Base-by-base conservation (phyloP, 1,140 invertebrate species). In the Lepidotrigona ventralis region DNA sequence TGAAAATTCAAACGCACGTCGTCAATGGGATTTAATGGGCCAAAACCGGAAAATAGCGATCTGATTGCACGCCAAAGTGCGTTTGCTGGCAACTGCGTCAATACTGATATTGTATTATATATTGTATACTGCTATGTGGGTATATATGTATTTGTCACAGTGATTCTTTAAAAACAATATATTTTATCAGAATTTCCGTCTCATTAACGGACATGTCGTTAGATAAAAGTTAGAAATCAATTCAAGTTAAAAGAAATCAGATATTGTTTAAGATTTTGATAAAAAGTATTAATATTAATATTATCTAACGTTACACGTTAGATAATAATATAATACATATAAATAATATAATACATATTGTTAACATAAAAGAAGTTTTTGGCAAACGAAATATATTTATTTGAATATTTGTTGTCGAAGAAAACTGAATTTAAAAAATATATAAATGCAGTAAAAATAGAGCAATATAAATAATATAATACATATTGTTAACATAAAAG, bases 1-100 rank as follows among this genome's bases (percentile, higher is more conserved):
- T 86, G 86, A 87, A 86, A 86, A 87, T 87, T 76, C 85, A 78
- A 87, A 64, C 66, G 81, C 51, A 33, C 21, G 56, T 33, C 69
- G n/a, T 66, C 81, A 79, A 73, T 77, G 64, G 60, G 26, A 84
- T 80, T 79, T 86, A 87, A 86, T 87, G 72, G 76, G 46, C 85
- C 79, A 33, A 46, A 39, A 60, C 60, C 54, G 46, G 63, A 39
- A 66, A 70, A 76, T 80, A 23, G 54, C 14, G 23, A 19, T 66
- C 66, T 58, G 53, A 86, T 86, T 64, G 39, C 66, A 72, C 23
- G 15, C 56, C 39, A 66, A 83, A 83, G 75, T 66, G 64, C 79
- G 58, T n/a, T 63, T 63, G 72, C 71, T 72, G 75, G 33, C 58
- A 26, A 83, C 77, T 66, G 29, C 33, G 33, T 64, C 66, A n/a